Base-by-base conservation (phyloP, 1,140 invertebrate species). In the Eubasilissa regina region DNA sequence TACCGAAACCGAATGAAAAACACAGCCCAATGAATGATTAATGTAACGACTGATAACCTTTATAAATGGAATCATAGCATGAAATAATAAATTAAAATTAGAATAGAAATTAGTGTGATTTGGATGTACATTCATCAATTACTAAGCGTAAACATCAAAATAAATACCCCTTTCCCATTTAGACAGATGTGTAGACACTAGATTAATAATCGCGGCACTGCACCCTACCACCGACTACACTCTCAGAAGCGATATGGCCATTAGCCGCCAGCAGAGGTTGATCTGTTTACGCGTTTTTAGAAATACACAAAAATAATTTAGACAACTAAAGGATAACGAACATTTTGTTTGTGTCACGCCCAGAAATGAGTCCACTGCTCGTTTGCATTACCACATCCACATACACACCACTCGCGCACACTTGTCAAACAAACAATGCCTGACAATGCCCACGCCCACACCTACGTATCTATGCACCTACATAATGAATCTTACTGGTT, bases 261-360 rank as follows among this genome's bases (percentile, higher is more conserved):
- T 1, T 35, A 35, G 25, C 25, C 25, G 6, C 25, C 6, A 35
- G 25, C 25, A 35, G 25, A 35, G 6, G 25, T 6, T 35, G 25
- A 35, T 35, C 25, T 6, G 25, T 35, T 56, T 56, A 15, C 53
- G 53, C 62, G 35, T 64, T 64, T 13, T 64, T 56, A 10, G 12
- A 64, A 64, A 44, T 45, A 44, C 15, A 44, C 35, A 64, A 45
- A n/a, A 74, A n/a, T 74, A 58, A 60, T 44, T 60, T 60, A 58
- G 12, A 43, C 73, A 72, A 60, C 53, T 19, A 6, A 43, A 75
- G 15, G 45, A 44, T 75, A 73, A 79, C 78, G 72, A 74, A 79
- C 78, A 66, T 55, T 75, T 73, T 75, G 70, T 75, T 72, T 73
- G 51, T 75, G 78, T 75, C 78, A 79, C 78, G 78, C 78, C 78